phyloP scores from a whole-genome alignment of 2,888 invertebrate genomes.

The Luperina testacea region DNA sequence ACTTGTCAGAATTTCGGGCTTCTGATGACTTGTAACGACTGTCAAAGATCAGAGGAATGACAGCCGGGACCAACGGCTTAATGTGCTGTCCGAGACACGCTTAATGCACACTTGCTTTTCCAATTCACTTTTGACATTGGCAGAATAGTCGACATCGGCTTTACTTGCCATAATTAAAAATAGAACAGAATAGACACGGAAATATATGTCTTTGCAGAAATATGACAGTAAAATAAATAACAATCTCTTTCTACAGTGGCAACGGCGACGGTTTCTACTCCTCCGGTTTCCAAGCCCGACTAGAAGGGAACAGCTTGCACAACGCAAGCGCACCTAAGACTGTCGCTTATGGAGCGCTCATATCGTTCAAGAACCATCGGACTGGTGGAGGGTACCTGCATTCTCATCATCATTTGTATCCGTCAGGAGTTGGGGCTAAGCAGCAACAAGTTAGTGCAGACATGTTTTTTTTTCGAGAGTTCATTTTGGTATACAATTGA shows the following conservation, averaged over 20 bases:
- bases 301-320: constrained; percentile 97
- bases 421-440: constrained; percentile 96
- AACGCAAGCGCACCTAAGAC: constrained; percentile 97
- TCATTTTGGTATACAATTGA: too few species aligned
- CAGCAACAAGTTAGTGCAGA: constrained; percentile 95
- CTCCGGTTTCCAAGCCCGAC: constrained; percentile 98
- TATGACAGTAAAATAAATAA: background rate
- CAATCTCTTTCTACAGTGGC: constrained; percentile 91
- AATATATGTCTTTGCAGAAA: background rate
- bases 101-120: too few species aligned
- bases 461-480: background rate
- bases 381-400: constrained; percentile 99
- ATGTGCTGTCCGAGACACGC: too few species aligned
- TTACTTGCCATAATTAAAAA: too few species aligned
- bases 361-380: constrained; percentile 97
- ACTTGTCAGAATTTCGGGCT: too few species aligned
- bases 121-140: too few species aligned
- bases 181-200: too few species aligned
- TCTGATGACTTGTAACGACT: too few species aligned
- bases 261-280: constrained; percentile 99
- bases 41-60: too few species aligned
- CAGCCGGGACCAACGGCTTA: too few species aligned
- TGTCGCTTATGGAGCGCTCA: constrained; percentile 96
- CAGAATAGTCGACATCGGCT: too few species aligned
- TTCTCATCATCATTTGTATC: constrained; percentile 98